phyloP scores from a whole-genome alignment of 2,113 vertebrate genomes.

The Camelus bactrianus region DNA sequence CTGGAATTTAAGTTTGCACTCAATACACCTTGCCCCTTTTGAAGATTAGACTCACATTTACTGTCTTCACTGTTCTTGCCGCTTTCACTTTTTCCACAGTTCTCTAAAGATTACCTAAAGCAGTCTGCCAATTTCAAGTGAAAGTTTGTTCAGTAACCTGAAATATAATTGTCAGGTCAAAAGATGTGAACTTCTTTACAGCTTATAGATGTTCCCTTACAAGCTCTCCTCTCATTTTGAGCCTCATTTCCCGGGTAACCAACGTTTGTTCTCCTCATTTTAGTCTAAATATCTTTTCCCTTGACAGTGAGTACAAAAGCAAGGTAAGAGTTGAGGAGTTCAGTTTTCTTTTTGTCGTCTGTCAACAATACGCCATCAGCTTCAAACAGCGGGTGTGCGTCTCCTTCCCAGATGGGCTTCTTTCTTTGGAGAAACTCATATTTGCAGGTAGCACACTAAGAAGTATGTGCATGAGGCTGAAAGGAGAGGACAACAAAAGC shows the following conservation, averaged over 20 bases:
- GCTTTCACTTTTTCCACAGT: not conserved
- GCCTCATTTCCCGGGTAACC: not conserved
- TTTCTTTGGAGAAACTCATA: constrained; percentile 38
- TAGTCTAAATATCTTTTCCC: constrained; percentile 21
- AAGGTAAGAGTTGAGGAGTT: constrained; percentile 26
- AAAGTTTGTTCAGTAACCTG: constrained; percentile 53
- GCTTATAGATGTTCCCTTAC: not conserved
- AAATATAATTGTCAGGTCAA: constrained; percentile 57
- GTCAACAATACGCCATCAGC: not conserved
- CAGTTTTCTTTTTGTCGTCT: constrained; percentile 39
- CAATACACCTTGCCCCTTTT: not conserved
- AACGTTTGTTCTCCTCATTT: constrained; percentile 14
- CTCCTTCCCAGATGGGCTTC: constrained; percentile 43
- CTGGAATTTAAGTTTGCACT: not conserved
- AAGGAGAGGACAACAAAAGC: not conserved
- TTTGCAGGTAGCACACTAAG: not conserved
- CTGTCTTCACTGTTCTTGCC: not conserved
- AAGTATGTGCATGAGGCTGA: not conserved
- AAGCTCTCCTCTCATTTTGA: not conserved
- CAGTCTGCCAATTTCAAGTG: not conserved
- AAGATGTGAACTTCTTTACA: constrained; percentile 38
- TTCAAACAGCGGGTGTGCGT: constrained; percentile 42
- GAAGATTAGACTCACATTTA: constrained; percentile 42
- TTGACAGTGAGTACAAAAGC: constrained; percentile 53
- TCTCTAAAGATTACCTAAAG: constrained; percentile 18